Evolutionary conservation across 2,113 vertebrate genomes (phyloP).

Genomic region (Ailuropoda melanoleuca): DNA sequence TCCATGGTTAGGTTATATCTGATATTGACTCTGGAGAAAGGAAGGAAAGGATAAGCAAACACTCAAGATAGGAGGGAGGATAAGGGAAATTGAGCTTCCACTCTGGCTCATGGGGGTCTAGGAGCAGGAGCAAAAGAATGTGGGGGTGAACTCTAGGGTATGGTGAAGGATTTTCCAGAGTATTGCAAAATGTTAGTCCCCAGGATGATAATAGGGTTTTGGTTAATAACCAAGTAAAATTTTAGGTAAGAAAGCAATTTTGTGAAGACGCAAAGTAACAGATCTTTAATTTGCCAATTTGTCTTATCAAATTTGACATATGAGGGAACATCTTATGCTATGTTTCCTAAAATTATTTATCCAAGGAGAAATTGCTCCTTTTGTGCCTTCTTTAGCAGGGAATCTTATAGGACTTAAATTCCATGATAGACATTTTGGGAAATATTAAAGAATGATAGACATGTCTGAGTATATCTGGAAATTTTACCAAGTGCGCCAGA

Average conservation of each 20-base stretch:
- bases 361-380: not conserved
- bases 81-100: not conserved
- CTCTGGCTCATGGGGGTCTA: not conserved
- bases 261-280: not conserved
- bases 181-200: not conserved
- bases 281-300: not conserved
- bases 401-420: not conserved
- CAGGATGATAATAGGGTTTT: not conserved
- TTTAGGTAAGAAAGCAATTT: constrained; percentile 10
- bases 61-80: not conserved
- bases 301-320: not conserved
- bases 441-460: not conserved
- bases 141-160: not conserved
- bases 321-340: not conserved
- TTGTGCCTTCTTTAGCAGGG: not conserved
- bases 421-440: not conserved
- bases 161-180: not conserved
- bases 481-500: not conserved
- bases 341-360: not conserved
- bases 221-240: not conserved
- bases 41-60: not conserved
- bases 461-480: not conserved
- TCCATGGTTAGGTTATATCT: not conserved
- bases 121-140: not conserved
- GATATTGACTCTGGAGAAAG: not conserved